Percentiles rank a stretch among this genome's conserved stretches.
Conservation (phyloP, 2,797 vertebrate species). For the Characodon lateralis region DNA sequence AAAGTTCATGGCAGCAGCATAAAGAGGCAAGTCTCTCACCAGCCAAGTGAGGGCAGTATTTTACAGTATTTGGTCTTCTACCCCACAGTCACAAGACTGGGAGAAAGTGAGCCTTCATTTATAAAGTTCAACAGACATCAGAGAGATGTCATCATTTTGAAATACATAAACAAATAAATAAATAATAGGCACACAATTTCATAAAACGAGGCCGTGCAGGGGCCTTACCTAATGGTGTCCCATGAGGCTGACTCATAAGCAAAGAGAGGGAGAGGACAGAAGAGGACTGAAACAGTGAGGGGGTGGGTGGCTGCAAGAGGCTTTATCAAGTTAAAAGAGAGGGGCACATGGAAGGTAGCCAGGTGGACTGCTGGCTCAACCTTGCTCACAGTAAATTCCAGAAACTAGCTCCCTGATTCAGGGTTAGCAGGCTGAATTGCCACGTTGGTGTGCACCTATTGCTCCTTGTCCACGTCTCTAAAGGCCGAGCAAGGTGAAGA, state of each 20-base stretch:
- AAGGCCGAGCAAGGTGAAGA: conserved; percentile 38
- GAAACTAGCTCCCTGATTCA: conserved; percentile 57
- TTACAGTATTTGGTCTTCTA: conserved; percentile 53
- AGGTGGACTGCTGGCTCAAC: conserved; percentile 69
- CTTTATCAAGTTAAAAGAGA: conserved; percentile 61
- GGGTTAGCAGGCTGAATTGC: conserved; percentile 76
- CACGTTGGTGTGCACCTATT: conserved; percentile 41
- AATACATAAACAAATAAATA: conserved; percentile 75
- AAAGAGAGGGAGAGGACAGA: conserved; percentile 39
- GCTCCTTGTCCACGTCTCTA: conserved; percentile 12
- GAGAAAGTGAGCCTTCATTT: conserved; percentile 66
- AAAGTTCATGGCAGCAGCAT: conserved; percentile 9
- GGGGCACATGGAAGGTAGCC: conserved; percentile 68
- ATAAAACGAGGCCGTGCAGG: conserved; percentile 64
- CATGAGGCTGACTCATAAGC: conserved; percentile 72
- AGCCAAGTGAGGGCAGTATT: conserved; percentile 79
- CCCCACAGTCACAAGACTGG: conserved; percentile 11
- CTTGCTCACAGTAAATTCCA: conserved; percentile 74
- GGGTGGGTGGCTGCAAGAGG: conserved; percentile 45
- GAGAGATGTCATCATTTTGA: conserved; percentile 69
- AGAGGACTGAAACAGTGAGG: conserved; percentile 50
- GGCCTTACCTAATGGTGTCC: conserved; percentile 58
- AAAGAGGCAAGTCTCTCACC: conserved; percentile 54
- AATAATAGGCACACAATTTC: conserved; percentile 65
- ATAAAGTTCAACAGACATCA: conserved; percentile 41